Conservation (phyloP, 1,140 invertebrate genomes). For the Lamellibrachia luymesi region DNA sequence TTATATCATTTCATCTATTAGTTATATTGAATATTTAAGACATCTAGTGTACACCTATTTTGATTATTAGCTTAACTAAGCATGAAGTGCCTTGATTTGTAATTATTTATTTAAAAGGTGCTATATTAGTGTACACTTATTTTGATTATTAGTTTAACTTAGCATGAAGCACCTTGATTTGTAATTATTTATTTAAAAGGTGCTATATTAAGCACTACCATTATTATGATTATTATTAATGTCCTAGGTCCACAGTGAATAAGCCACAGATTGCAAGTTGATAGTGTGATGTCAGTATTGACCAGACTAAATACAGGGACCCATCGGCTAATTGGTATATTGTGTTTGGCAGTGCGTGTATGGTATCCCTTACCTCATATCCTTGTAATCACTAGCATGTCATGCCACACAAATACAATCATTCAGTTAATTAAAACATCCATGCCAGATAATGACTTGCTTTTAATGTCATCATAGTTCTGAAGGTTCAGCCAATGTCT, state of each 20-base stretch:
- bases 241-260: too few species aligned
- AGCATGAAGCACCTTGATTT: not conserved
- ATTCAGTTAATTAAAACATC: constrained; percentile 2
- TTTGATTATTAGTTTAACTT: not conserved
- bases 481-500: not conserved
- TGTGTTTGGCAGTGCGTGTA: not conserved
- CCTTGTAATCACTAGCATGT: not conserved
- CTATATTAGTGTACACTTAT: not conserved
- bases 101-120: too few species aligned
- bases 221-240: not conserved
- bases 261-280: not conserved
- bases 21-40: not conserved
- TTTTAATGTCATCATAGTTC: not conserved
- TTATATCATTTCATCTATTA: not conserved
- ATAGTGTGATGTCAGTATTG: not conserved
- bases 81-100: too few species aligned
- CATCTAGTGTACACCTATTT: not conserved
- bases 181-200: not conserved
- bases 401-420: not conserved
- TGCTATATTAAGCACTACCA: not conserved
- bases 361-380: not conserved
- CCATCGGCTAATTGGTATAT: not conserved
- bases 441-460: not conserved
- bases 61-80: too few species aligned
- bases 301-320: not conserved